phyloP scores from a whole-genome alignment of 2,113 vertebrate species.

The Kryptolebias marmoratus region DNA sequence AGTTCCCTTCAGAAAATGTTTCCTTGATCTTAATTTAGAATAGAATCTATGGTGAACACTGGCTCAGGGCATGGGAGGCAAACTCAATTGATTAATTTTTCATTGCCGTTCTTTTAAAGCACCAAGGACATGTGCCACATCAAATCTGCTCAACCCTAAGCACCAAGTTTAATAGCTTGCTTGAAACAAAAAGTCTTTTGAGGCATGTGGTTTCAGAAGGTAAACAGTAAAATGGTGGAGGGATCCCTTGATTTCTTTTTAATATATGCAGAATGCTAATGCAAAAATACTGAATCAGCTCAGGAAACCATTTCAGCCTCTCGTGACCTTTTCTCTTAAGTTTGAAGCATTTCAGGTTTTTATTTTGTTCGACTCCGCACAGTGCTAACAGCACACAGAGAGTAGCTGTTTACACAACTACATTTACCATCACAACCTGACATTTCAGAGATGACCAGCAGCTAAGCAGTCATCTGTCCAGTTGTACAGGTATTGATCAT shows the following conservation, averaged over 20 bases:
- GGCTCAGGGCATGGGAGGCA: slow-evolving; percentile 54
- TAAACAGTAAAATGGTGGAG: slow-evolving; percentile 43
- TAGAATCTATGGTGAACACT: slow-evolving; percentile 64
- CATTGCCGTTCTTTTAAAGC: slow-evolving; percentile 74
- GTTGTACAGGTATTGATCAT: slow-evolving; percentile 64
- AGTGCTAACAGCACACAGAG: slow-evolving; percentile 7
- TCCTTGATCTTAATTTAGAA: slow-evolving; percentile 76
- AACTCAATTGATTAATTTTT: slow-evolving; percentile 72
- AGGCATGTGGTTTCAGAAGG: slow-evolving; percentile 54
- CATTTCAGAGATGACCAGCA: slow-evolving; percentile 41
- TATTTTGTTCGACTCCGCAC: slow-evolving; percentile 14
- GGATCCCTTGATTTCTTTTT: slow-evolving; percentile 66
- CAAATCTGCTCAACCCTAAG: slow-evolving; percentile 67
- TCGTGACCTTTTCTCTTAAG: slow-evolving; percentile 27
- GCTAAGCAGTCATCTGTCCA: slow-evolving; percentile 53
- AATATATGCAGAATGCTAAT: slow-evolving; percentile 18
- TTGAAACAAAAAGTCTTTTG: slow-evolving; percentile 74
- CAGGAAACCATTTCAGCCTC: slow-evolving; percentile 17
- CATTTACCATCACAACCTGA: slow-evolving; percentile 36
- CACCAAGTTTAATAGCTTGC: slow-evolving; percentile 66
- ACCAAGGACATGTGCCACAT: slow-evolving; percentile 80
- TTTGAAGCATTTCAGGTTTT: slow-evolving; percentile 6
- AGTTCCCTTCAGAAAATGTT: slow-evolving; percentile 49
- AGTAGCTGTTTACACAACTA: slow-evolving; percentile 24
- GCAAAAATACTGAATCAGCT: slow-evolving; percentile 5